Evolutionary conservation across 2,113 vertebrate genomes (phyloP).

Genomic region (Arenaria interpres): DNA sequence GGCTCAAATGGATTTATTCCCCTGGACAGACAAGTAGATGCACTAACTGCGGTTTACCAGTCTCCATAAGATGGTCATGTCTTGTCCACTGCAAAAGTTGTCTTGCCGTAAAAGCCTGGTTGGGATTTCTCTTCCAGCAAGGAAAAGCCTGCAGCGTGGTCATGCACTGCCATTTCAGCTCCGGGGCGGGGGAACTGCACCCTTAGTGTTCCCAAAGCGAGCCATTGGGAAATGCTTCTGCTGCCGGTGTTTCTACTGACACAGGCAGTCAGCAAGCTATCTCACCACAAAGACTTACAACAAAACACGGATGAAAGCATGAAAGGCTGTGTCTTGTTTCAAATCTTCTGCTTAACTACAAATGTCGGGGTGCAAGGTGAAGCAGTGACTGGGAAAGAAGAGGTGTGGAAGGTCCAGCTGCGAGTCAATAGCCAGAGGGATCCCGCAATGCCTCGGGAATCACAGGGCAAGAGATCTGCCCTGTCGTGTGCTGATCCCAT

Average conservation of each 20-base stretch:
- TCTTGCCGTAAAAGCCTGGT: background rate
- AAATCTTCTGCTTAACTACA: background rate
- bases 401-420: background rate
- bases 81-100: background rate
- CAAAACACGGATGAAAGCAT: background rate
- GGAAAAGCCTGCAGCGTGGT: background rate
- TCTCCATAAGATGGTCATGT: accelerated
- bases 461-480: background rate
- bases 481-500: background rate
- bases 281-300: background rate
- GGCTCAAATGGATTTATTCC: background rate
- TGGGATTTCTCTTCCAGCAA: background rate
- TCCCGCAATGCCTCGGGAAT: background rate
- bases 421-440: background rate
- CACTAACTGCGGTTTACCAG: background rate
- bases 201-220: background rate
- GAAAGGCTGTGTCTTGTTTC: background rate
- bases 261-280: background rate
- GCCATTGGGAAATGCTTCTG: accelerated
- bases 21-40: background rate
- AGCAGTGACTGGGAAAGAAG: background rate
- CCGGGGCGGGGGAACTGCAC: background rate
- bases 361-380: background rate
- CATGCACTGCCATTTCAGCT: background rate
- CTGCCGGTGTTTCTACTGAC: background rate